These are phyloP conservation scores for Lagodon rhomboides DNA, from an alignment of 2,797 vertebrate species.

Conservation along the genomic window DNA sequence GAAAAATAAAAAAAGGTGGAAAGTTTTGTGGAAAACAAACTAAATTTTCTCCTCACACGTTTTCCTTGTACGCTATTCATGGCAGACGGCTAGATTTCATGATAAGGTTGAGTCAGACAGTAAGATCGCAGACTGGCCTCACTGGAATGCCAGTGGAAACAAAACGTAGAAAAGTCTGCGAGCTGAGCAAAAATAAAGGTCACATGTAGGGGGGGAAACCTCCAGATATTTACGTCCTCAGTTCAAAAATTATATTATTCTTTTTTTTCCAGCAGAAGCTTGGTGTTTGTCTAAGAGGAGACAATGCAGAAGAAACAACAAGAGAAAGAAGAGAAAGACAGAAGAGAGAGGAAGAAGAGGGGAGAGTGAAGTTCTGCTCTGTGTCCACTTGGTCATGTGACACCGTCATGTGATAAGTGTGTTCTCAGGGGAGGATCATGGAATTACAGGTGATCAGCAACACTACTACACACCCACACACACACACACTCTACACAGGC, in stretches of 20 bases:
- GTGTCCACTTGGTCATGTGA: conserved; percentile 66
- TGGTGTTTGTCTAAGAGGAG: neutral
- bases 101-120: conserved; percentile 15
- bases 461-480: conserved; percentile 22
- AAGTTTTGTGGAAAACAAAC: neutral
- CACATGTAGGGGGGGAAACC: neutral
- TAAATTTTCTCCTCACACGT: neutral
- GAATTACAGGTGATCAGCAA: conserved; percentile 79
- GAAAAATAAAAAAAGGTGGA: neutral
- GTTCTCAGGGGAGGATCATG: conserved; percentile 78
- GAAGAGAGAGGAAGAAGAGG: neutral
- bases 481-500: conserved; percentile 11
- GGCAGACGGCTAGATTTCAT: conserved; percentile 3
- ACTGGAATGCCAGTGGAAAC: conserved; percentile 19
- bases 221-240: neutral
- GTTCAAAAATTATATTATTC: accelerated
- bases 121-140: conserved; percentile 23
- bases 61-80: neutral
- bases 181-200: neutral
- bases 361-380: conserved; percentile 8
- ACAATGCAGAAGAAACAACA: neutral
- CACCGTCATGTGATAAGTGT: conserved; percentile 56
- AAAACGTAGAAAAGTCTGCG: conserved; percentile 2
- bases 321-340: neutral
- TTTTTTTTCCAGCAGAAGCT: neutral